Base-by-base conservation (phyloP, 2,797 vertebrate genomes). In the Meriones psammophilus region DNA sequence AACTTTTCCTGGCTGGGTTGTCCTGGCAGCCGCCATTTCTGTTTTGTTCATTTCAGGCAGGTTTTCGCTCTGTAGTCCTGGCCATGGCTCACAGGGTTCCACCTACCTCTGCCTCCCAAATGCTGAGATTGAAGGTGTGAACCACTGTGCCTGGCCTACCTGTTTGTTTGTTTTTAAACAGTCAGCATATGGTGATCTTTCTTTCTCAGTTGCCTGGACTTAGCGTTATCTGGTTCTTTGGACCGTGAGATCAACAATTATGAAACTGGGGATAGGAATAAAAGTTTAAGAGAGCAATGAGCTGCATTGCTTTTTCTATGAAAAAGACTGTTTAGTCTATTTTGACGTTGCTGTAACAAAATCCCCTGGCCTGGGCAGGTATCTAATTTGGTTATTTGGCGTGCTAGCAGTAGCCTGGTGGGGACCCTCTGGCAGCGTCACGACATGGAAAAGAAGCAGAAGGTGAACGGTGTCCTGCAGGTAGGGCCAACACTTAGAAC, bases 281-380 rank as follows among this genome's bases (percentile, higher is more conserved):
- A 60, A 93, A 64, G 39, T 39, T 92, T 94, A 62, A 87, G 86
- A 94, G 89, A 92, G 33, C 33, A 86, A 17, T 56, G 46, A 15
- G 30, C 26, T 95, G n/a, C 12, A n/a, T 54, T 83, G 46, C 8
- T 68, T 87, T 95, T 20, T 88, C 33, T 78, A 46, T 83, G n/a
- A 36, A 92, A 87, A 88, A 30, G 26, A 22, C 28, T 42, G 2
- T 7, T 68, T 56, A 74, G 33, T 50, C 9, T 89, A 8, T 62
- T 88, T 89, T 33, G 71, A 33, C 33, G 62, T 54, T 66, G 46
- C 46, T 77, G 62, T 83, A 66, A 54, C 60, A 78, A 92, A 84
- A 24, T 56, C 36, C 2, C 42, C 18, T 20, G 12, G 33, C 33
- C 4, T 28, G 1, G 13, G 62, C 60, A 66, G 81, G 22, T 56